A percentile compares a stretch with the other conserved stretches of the same genome.
phyloP scores from a whole-genome alignment of 2,113 vertebrate species.

The Sphyrna mokarran region DNA sequence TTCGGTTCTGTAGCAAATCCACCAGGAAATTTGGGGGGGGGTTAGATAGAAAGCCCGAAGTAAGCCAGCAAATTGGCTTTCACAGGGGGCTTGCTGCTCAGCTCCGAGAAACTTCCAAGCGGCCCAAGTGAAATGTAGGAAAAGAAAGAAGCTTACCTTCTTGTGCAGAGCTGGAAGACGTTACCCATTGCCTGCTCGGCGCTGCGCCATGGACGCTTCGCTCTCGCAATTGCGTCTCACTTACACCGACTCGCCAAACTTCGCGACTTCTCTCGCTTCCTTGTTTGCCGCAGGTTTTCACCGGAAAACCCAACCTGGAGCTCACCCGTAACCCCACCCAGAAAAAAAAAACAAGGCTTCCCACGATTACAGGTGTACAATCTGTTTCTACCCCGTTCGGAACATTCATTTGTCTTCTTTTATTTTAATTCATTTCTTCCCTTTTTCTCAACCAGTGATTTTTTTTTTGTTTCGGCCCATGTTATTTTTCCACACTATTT shows the following conservation, averaged over 20 bases:
- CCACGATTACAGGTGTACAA: background rate
- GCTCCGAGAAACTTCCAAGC: background rate
- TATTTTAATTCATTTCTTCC: background rate
- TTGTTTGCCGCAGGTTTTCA: background rate
- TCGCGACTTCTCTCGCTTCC: background rate
- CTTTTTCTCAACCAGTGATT: background rate
- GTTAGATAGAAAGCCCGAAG: background rate
- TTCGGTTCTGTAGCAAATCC: background rate
- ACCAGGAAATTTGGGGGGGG: background rate
- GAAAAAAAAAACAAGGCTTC: background rate
- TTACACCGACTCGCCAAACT: background rate
- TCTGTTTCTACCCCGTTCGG: background rate
- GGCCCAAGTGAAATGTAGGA: background rate
- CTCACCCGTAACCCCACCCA: too few species aligned
- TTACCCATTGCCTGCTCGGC: conserved; percentile 2
- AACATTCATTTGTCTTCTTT: background rate
- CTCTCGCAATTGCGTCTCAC: background rate
- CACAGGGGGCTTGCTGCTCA: background rate
- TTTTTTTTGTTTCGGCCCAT: too few species aligned
- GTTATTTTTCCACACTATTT: background rate
- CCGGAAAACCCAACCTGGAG: too few species aligned
- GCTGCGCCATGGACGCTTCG: background rate
- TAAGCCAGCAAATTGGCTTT: background rate
- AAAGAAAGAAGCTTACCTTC: background rate
- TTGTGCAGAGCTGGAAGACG: background rate